These are phyloP conservation scores for Priocnemis perturbator DNA, from an alignment of 2,888 invertebrate species.

Conservation along the genomic window DNA sequence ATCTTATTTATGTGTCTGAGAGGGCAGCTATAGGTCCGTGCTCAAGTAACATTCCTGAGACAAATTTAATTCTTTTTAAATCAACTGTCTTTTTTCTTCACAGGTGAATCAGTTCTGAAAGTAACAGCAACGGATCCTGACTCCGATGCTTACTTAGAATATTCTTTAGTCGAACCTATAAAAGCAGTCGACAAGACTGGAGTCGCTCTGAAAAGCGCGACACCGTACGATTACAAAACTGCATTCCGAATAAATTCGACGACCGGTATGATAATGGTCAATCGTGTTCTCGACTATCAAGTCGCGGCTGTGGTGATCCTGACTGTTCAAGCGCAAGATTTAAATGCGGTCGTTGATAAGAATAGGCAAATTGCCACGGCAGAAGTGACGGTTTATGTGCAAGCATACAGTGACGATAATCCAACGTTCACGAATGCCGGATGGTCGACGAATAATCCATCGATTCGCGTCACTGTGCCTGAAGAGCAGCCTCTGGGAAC, in stretches of 20 bases:
- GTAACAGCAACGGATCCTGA: slow-evolving; percentile 85
- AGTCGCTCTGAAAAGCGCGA: slow-evolving; percentile 80
- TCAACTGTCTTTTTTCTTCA: not conserved
- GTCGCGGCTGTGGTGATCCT: slow-evolving; percentile 85
- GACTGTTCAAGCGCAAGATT: slow-evolving; percentile 83
- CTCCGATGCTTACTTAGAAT: slow-evolving; percentile 81
- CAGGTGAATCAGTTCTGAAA: slow-evolving; percentile 79
- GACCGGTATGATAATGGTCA: slow-evolving; percentile 83
- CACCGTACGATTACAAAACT: slow-evolving; percentile 80
- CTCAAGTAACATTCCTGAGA: not conserved
- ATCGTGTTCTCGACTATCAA: slow-evolving; percentile 83
- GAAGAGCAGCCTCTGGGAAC: slow-evolving; percentile 88
- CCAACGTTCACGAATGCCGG: slow-evolving; percentile 84
- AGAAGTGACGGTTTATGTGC: slow-evolving; percentile 86
- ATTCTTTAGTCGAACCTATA: slow-evolving; percentile 82
- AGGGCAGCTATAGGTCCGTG: slow-evolving; percentile 78
- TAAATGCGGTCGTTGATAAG: slow-evolving; percentile 82
- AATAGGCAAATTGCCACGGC: slow-evolving; percentile 81
- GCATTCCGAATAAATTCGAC: slow-evolving; percentile 84
- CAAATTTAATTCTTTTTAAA: not conserved
- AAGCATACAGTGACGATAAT: slow-evolving; percentile 86
- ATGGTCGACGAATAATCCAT: slow-evolving; percentile 84
- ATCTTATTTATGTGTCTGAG: slow-evolving; percentile 84
- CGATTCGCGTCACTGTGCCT: slow-evolving; percentile 82
- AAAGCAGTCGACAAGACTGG: slow-evolving; percentile 86